phyloP scores from a whole-genome alignment of 1,140 invertebrate species.

The Tetramorium alpestre region DNA sequence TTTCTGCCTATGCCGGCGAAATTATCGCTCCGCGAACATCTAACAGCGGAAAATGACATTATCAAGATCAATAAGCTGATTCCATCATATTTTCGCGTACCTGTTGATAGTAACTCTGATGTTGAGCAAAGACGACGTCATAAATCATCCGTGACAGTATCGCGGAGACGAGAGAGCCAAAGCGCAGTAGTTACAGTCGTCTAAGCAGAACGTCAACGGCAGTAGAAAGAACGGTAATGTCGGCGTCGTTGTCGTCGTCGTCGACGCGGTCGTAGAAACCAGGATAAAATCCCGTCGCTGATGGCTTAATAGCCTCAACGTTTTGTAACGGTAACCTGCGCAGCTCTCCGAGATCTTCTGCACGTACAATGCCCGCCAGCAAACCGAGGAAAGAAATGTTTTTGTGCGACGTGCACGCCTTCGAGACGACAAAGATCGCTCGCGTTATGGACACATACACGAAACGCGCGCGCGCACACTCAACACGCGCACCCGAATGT shows the following conservation, averaged over 20 bases:
- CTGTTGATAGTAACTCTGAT: conserved; percentile 46
- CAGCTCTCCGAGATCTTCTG: conserved; percentile 54
- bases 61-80: conserved; percentile 52
- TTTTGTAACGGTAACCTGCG: conserved; percentile 72
- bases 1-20: neutral
- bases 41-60: conserved; percentile 8
- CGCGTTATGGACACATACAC: neutral
- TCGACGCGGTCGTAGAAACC: conserved; percentile 50
- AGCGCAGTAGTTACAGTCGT: conserved; percentile 47
- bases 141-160: conserved; percentile 58
- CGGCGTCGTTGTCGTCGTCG: conserved; percentile 37
- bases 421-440: conserved; percentile 42
- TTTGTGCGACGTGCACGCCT: conserved; percentile 44
- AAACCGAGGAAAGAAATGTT: conserved; percentile 49
- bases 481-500: neutral
- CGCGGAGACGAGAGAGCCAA: conserved; percentile 24
- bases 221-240: conserved; percentile 54
- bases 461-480: no score
- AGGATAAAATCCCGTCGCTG: conserved; percentile 73
- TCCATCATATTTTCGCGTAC: conserved; percentile 29
- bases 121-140: conserved; percentile 36
- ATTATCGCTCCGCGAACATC: neutral
- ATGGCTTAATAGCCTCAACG: conserved; percentile 73
- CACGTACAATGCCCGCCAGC: conserved; percentile 53
- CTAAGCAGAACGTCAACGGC: conserved; percentile 56